Base-by-base conservation (phyloP, 2,113 vertebrate species). In the Meleagris gallopavo region DNA sequence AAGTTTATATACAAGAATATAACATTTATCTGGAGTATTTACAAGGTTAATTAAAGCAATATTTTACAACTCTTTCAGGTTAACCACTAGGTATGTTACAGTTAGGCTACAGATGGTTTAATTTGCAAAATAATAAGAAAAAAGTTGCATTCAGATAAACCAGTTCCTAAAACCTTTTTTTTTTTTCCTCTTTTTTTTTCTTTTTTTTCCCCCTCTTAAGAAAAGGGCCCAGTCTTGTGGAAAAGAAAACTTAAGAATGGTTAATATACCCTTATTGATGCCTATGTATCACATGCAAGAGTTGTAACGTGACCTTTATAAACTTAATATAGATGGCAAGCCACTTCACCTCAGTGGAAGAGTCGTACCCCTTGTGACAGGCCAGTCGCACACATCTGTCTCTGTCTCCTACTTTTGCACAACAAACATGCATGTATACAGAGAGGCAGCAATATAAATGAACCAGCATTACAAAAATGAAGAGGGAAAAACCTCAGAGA, bases 21-120 rank as follows among this genome's bases (percentile, higher is more conserved):
- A 98, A 98, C 96, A 97, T 97, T 98, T 98, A 99, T 98, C 98
- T 98, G 97, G 96, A 96, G 95, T 99, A 99, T 99, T 99, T 99
- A 99, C 98, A 99, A 97, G 97, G 97, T 98, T 97, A 98, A 97
- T 97, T 98, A 98, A 98, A 98, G 97, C 97, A 98, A 98, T 97
- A 98, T 98, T 98, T 98, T 98, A 98, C 98, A 98, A 98, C 98
- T 98, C 96, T 97, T 96, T 92, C 89, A 96, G 96, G 97, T 96
- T 97, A 95, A 95, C 91, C 95, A 95, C 95, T 97, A 91, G 64
- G 93, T 98, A 98, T 98, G 97, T 97, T 98, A 97, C 95, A 98
- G 92, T 97, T 95, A 97, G 88, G 93, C 97, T 97, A 97, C 88
- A 95, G 89, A 91, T 94, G 74, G 83, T 96, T 98, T 97, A 96